Evolutionary conservation across 2,888 invertebrate genomes (phyloP), one percentile per base, ranked within the genome.

Genomic region (Athrips mouffetella): DNA sequence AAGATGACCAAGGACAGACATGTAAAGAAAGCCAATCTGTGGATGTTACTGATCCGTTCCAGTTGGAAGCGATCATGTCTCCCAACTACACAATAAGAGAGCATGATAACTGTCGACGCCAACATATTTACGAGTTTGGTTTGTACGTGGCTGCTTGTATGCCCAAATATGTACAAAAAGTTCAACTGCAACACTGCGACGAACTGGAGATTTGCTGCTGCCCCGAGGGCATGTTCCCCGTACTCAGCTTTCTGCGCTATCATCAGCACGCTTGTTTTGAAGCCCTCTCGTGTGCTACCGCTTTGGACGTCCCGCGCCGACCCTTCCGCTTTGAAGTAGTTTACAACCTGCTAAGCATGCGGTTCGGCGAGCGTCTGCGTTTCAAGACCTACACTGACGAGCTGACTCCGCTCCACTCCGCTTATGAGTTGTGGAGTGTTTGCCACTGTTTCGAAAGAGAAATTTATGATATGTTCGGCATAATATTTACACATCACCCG

Each of bases 321-420:
- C 60, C 51, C 13, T 86, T 60, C 41, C 70, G 87, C 52, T 87
- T 87, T 47, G 86, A 87, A 70, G 74, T 86, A 0, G 50, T 70
- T 2, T 87, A 87, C 54, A 65, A 66, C 27, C 56, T 87, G 1
- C 62, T 76, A 0, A 85, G 82, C 49, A 33, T 80, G 13, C 70
- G 87, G 35, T 87, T 66, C 48, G 57, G 63, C 2, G 71, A 75
- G 50, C 61, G 76, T 18, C 68, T 59, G 0, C 60, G 73, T 49
- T 68, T 87, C 0, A 85, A 83, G 53, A 82, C 86, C 0, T 87
- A 87, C 48, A 86, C 86, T 0, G 86, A 87, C 23, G 87, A 87
- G 56, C 55, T 87, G 11, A 81, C 86, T 0, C 84, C 87, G 1
- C 54, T 86, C 0, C 76, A 67, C 37, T 87, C 87, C 0, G 76